Conservation (phyloP, 2,888 invertebrate genomes). For the Lasius fuliginosus region DNA sequence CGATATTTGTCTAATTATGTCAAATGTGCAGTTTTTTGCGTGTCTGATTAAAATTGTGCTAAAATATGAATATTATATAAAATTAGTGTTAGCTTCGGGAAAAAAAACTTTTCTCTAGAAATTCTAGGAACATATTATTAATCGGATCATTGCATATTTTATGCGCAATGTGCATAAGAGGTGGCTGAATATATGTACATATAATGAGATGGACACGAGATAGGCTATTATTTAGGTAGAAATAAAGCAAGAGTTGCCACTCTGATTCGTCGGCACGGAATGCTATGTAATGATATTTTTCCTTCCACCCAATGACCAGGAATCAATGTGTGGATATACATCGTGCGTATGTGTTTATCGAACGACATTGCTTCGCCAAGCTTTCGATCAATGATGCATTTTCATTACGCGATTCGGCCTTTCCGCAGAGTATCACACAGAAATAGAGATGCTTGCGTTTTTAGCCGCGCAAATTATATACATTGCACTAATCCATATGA, state of each 20-base stretch:
- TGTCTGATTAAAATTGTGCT: background rate
- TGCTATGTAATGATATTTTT: slow-evolving; percentile 69
- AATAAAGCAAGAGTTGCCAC: slow-evolving; percentile 48
- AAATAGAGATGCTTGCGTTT: slow-evolving; percentile 19
- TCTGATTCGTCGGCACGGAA: slow-evolving; percentile 70
- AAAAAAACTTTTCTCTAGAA: background rate
- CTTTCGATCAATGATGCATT: slow-evolving; percentile 74
- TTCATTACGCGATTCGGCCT: slow-evolving; percentile 66
- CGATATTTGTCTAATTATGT: no score
- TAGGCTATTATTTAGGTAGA: slow-evolving; percentile 42
- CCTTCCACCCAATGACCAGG: slow-evolving; percentile 68
- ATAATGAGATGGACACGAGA: background rate
- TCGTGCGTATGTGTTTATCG: slow-evolving; percentile 59
- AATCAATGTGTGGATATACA: slow-evolving; percentile 65
- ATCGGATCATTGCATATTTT: background rate
- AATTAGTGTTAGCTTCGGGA: background rate
- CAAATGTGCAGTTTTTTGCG: background rate
- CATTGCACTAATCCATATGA: background rate
- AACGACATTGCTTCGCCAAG: slow-evolving; percentile 52
- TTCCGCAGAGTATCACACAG: slow-evolving; percentile 37
- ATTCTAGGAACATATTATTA: background rate
- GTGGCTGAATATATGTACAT: background rate
- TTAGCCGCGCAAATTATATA: slow-evolving; percentile 26
- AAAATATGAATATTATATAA: background rate
- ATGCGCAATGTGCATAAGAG: background rate